Percentiles rank a stretch among this genome's conserved stretches.
Evolutionary conservation across 2,797 vertebrate genomes (phyloP).

Genomic region (Spinus pinus): DNA sequence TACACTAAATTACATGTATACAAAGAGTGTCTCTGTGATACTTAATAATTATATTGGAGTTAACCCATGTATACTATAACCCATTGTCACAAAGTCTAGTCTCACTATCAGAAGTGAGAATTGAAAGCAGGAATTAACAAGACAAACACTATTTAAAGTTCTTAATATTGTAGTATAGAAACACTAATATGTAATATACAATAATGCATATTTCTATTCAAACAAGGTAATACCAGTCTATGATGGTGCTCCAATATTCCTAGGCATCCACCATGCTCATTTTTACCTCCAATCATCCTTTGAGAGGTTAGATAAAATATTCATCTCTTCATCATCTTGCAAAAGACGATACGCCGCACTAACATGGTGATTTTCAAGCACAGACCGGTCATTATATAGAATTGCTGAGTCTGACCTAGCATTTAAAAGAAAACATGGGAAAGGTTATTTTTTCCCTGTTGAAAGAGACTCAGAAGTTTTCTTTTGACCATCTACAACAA

Average conservation of each 20-base stretch:
- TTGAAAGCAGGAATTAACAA: background rate
- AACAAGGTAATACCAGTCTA: background rate
- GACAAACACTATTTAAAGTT: background rate
- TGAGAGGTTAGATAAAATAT: constrained; percentile 91
- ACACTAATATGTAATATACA: background rate
- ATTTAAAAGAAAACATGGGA: constrained; percentile 33
- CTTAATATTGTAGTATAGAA: background rate
- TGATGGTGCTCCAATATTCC: background rate
- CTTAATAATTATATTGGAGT: background rate
- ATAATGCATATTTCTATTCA: background rate
- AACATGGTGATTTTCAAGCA: constrained; percentile 93
- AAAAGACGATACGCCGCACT: constrained; percentile 91
- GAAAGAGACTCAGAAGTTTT: background rate
- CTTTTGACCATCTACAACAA: background rate
- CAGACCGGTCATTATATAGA: constrained; percentile 92
- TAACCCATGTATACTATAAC: background rate
- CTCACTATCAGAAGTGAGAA: background rate
- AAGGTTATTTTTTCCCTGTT: background rate
- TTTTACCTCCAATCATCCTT: constrained; percentile 97
- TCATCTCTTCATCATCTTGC: constrained; percentile 91
- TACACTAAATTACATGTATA: background rate
- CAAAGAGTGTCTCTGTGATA: background rate
- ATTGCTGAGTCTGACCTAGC: constrained; percentile 92
- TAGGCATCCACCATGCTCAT: background rate
- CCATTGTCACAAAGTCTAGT: background rate